These are phyloP conservation scores for Brenthis ino DNA, from an alignment of 2,888 invertebrate species.

Conservation along the genomic window DNA sequence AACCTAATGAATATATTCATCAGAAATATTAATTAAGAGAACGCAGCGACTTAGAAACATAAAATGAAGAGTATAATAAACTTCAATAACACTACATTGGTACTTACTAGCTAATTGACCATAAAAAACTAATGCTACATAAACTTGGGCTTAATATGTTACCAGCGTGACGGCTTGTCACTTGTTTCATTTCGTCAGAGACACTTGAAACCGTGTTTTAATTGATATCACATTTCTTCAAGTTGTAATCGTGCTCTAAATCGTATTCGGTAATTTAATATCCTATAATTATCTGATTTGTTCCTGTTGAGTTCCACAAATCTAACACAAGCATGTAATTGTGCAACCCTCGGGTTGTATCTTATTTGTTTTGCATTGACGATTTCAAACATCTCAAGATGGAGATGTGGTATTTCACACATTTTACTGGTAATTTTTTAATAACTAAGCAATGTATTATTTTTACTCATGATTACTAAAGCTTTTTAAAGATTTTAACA, in stretches of 20 bases:
- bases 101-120: constrained; percentile 26
- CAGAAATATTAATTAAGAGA: constrained; percentile 1
- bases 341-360: background rate
- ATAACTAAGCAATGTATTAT: too few species aligned
- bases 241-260: constrained; percentile 32
- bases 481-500: too few species aligned
- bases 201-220: constrained; percentile 21
- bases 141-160: constrained; percentile 23
- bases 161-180: constrained; percentile 22
- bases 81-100: constrained; percentile 11
- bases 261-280: constrained; percentile 26
- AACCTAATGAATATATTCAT: background rate
- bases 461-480: too few species aligned
- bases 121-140: constrained; percentile 15
- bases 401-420: too few species aligned
- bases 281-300: constrained; percentile 10
- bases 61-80: constrained; percentile 9
- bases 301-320: constrained; percentile 9
- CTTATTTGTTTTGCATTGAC: too few species aligned
- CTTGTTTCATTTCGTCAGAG: constrained; percentile 17
- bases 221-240: constrained; percentile 32
- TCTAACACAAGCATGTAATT: background rate
- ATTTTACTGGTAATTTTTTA: too few species aligned
- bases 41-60: constrained; percentile 9
- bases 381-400: too few species aligned